Evolutionary conservation across 1,140 invertebrate genomes (phyloP), one percentile per base, ranked within the genome.

Genomic region (Halotydeus destructor): DNA sequence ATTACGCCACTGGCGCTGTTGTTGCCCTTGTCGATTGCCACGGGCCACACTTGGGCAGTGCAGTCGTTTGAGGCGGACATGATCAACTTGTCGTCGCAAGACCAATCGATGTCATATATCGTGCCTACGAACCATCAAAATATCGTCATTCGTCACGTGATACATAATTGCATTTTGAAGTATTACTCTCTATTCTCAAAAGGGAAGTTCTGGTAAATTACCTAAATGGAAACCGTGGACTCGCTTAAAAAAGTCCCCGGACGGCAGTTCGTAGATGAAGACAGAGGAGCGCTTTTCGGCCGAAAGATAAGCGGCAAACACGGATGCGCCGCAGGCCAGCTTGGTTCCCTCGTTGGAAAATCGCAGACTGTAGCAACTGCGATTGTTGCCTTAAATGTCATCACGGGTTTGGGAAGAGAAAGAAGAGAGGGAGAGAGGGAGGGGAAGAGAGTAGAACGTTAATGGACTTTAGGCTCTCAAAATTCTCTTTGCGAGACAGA

Each of bases 41-140:
- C 51, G 51, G 66, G 57, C 71, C 71, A 73, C 18, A 72, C 52
- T 51, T 57, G 55, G 16, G 60, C 64, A 36, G 69, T 74, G 44
- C 68, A 69, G 59, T 75, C 72, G 16, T 68, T 67, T 18, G 71
- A 74, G 3, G 69, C 67, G 34, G 70, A 68, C 19, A 70, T 50
- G 11, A 76, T 47, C 39, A 60, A 58, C 16, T 58, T 60, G 52
- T 70, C 66, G 49, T 64, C 62, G 12, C 55, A 54, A 2, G 65
- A 68, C 73, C 73, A 76, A 35, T 60, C 57, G 11, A 75, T 47
- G 24, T 67, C 65, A 54, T 76, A 75, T 18, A 75, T 61, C 3
- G 37, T 11, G 5, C n/a, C n/a, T n/a, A n/a, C n/a, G n/a, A n/a
- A n/a, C n/a, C n/a, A n/a, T n/a, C n/a, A n/a, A n/a, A n/a, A n/a